Evolutionary conservation across 1,140 invertebrate genomes (phyloP), one percentile per base, ranked within the genome.

Genomic region (Cyclina sinensis): DNA sequence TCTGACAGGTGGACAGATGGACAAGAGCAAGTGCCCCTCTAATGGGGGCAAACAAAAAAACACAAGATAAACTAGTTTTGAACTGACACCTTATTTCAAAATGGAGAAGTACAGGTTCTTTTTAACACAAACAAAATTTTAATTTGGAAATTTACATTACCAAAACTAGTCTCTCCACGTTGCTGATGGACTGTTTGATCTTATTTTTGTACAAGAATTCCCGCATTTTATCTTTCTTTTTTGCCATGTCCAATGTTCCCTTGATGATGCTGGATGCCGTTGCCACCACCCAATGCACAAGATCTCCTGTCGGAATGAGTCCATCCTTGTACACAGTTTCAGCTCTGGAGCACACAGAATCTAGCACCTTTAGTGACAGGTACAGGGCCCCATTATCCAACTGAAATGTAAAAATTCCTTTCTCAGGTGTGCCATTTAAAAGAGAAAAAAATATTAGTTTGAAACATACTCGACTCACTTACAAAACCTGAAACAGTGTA

Each of bases 371-470:
- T 27, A 84, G 48, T 12, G 59, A 43, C 39, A 70, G 27, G n/a
- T 84, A 59, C 37, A 84, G 48, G 16, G 82, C 43, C 7, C n/a
- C 24, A 18, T 73, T 37, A 32, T 54, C 65, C 62, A 84, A 84
- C 82, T 84, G 82, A 73, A 83, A 83, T n/a, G 39, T 21, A 21
- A 35, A 54, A n/a, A n/a, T n/a, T n/a, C n/a, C n/a, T n/a, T n/a
- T n/a, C n/a, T n/a, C n/a, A n/a, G n/a, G n/a, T n/a, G n/a, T n/a
- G n/a, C n/a, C n/a, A n/a, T n/a, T n/a, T n/a, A n/a, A n/a, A n/a
- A n/a, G n/a, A n/a, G n/a, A n/a, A n/a, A n/a, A n/a, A n/a, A n/a
- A n/a, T n/a, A n/a, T n/a, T n/a, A n/a, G n/a, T n/a, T n/a, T n/a
- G n/a, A n/a, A n/a, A n/a, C n/a, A n/a, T n/a, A n/a, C n/a, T n/a